These are phyloP conservation scores for Amphiura filiformis DNA, from an alignment of 35 echinoderm and acorn worm genomes.

Conservation along the genomic window DNA sequence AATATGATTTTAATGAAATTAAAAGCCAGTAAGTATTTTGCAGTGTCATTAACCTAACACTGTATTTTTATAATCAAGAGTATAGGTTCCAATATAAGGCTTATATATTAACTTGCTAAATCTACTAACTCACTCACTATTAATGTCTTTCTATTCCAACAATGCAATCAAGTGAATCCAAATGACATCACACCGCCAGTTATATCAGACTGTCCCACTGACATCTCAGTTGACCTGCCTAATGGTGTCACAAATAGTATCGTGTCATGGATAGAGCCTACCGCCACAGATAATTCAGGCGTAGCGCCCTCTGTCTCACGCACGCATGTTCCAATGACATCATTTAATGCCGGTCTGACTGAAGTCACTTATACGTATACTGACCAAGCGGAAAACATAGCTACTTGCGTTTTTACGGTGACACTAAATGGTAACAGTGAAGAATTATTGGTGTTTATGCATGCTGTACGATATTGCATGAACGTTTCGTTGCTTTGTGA, in stretches of 20 bases:
- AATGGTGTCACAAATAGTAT: not conserved
- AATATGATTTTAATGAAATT: too few relatives aligned
- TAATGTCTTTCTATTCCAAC: too few relatives aligned
- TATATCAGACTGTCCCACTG: constrained; percentile 29
- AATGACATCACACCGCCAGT: constrained; percentile 17
- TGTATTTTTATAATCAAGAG: too few relatives aligned
- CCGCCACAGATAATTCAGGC: constrained; percentile 47
- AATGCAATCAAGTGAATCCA: too few relatives aligned
- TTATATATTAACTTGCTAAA: too few relatives aligned
- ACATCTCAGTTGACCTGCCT: constrained; percentile 10
- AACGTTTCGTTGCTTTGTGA: too few relatives aligned
- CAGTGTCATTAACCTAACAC: too few relatives aligned
- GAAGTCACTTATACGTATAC: constrained; percentile 43
- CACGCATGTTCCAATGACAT: constrained; percentile 9
- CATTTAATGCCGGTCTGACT: constrained; percentile 43
- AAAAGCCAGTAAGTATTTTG: too few relatives aligned
- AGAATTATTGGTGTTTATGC: too few relatives aligned
- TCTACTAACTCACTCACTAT: too few relatives aligned
- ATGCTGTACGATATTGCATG: too few relatives aligned
- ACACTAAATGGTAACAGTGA: constrained; percentile 27
- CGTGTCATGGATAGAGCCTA: constrained; percentile 29
- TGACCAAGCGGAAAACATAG: constrained; percentile 34
- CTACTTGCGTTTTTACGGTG: constrained; percentile 47
- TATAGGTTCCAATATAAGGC: too few relatives aligned
- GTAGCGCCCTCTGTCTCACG: not conserved